Evolutionary conservation across 1,140 invertebrate genomes (phyloP).

Genomic region (Drosophila parvula): DNA sequence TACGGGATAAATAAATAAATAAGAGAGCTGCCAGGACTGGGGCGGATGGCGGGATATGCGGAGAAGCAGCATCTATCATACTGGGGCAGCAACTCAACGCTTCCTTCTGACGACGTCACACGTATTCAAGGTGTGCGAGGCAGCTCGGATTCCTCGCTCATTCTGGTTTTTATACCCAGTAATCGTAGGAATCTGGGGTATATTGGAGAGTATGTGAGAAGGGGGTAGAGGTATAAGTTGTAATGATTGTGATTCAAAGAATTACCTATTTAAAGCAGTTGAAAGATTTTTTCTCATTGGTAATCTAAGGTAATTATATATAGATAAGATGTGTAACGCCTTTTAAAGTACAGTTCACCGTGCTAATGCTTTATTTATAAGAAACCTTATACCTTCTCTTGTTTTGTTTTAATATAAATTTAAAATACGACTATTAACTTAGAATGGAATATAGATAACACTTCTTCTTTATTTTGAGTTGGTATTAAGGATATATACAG

Average conservation of each 20-base stretch:
- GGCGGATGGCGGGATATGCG: neutral
- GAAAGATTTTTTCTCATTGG: too few relatives aligned
- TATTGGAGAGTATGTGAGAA: neutral
- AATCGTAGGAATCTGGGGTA: neutral
- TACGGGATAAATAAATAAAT: constrained; percentile 67
- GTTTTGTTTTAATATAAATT: too few relatives aligned
- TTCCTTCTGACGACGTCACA: constrained; percentile 60
- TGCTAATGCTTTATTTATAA: too few relatives aligned
- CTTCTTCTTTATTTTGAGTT: too few relatives aligned
- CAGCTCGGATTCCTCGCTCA: constrained; percentile 32
- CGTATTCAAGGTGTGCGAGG: constrained; percentile 49
- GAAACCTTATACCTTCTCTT: too few relatives aligned
- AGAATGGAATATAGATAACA: too few relatives aligned
- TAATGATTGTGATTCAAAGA: neutral
- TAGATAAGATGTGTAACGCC: too few relatives aligned
- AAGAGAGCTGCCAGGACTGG: constrained; percentile 24
- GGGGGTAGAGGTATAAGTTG: neutral
- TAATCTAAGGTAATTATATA: too few relatives aligned
- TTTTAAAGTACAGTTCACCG: too few relatives aligned
- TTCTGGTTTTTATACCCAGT: constrained; percentile 10
- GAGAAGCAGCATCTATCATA: constrained; percentile 48
- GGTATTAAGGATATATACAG: too few relatives aligned
- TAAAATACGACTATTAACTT: too few relatives aligned
- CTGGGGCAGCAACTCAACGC: constrained; percentile 44
- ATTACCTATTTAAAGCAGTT: neutral